Evolutionary conservation across 1,140 invertebrate species (phyloP), one percentile per base, ranked within the genome.

Genomic region (Caenorhabditis briggsae): DNA sequence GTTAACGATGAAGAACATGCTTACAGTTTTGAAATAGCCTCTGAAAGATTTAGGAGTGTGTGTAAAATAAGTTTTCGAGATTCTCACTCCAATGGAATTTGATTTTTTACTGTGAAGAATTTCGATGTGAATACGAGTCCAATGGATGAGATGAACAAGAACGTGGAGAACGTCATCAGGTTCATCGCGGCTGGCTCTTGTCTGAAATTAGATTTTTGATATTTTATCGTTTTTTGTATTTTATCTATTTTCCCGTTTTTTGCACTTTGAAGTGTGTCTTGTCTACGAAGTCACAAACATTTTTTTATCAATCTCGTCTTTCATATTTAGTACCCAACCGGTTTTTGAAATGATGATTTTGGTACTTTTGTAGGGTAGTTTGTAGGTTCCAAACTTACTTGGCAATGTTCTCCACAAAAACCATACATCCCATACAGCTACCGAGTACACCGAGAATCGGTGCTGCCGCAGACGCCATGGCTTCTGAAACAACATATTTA

Each of bases 121-220:
- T 96, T 95, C 14, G 95, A 94, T 0, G 96, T 96, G 83, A 96
- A 95, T 86, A 97, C 94, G 88, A 98, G 96, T 18, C 97, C 97
- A 92, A 97, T 95, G 7, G 95, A 18, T 0, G 96, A 95, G 90
- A 98, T 97, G 89, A 98, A 96, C 0, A 97, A 85, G 93, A 98
- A 98, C 92, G 98, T 96, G 0, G 95, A 94, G 91, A 98, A 97
- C 14, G 97, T 98, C 9, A 98, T 95, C 6, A 98, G 93, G 93
- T 98, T 97, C 53, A 97, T 97, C 90, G 95, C 95, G 8, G 96
- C 96, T 5, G 97, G 96, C 93, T 97, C 96, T 92, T 95, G 95
- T 93, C 96, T 96, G 92, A 88, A 94, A 89, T 90, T 33, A 41
- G 33, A 41, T 46, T 59, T 33, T 74, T 6, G 23, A 61, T 41